Base-by-base conservation (phyloP, 2,113 vertebrate species). In the Chaetura pelagica region DNA sequence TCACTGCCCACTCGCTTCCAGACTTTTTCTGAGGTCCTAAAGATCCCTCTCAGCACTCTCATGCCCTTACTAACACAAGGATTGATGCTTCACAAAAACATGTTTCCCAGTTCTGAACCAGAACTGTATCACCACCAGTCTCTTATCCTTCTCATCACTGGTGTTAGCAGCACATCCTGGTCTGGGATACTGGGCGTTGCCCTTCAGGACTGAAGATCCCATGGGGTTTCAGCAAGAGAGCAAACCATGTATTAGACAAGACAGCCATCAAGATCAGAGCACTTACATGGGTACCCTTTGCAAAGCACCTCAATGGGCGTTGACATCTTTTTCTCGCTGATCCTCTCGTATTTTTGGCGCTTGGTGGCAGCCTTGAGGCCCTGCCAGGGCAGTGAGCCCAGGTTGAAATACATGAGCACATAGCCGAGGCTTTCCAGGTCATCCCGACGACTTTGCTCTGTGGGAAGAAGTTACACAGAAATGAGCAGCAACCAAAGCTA, bases 321-420 rank as follows among this genome's bases (percentile, higher is more conserved):
- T 22, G 99, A 99, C 99, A 99, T 99, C 97, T 99, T 99, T 97
- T 99, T 99, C 98, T 99, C 99, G 4, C 99, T 99, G 98, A 99
- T 99, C n/a, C 99, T 98, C 94, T 99, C 99, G 0, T 99, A 99
- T 95, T 99, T 99, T 98, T 99, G 99, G 96, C 99, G 99, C 97
- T 99, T 99, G 97, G 99, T 99, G 92, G 99, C 99, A 32, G 99
- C 99, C 95, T 99, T 99, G 91, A 99, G 99, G 93, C 99, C 99
- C 95, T 99, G 99, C 99, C 99, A 99, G 91, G 99, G 99, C 98
- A 99, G 98, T 1, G 99, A 99, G 89, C 99, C 99, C 98, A 99
- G 98, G 98, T 99, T 99, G 98, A 99, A 99, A 98, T 99, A 99
- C 99, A 99, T 99, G 84, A 99, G 99, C 93, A 99, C 99, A 0